These are phyloP conservation scores for Furcula furcula DNA, from an alignment of 2,888 invertebrate species.

Conservation along the genomic window DNA sequence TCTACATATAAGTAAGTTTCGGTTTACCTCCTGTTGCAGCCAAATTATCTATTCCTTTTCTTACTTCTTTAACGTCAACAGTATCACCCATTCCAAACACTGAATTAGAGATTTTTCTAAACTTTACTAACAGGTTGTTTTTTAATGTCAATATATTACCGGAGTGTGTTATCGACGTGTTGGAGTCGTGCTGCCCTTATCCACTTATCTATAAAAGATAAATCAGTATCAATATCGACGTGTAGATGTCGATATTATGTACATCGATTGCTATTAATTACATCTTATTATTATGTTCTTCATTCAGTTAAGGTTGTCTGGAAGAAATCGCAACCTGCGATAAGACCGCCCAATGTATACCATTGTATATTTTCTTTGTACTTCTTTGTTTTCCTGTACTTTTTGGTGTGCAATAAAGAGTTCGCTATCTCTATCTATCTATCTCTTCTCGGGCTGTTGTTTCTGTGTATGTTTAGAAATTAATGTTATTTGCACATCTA, in stretches of 20 bases:
- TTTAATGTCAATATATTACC: slow-evolving; percentile 48
- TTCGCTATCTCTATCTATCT: no score
- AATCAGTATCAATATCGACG: slow-evolving; percentile 40
- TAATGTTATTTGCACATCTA: no score
- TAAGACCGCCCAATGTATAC: no score
- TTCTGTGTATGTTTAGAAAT: no score
- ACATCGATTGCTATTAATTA: slow-evolving; percentile 24
- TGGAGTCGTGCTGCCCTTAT: slow-evolving; percentile 38
- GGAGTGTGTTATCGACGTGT: slow-evolving; percentile 49
- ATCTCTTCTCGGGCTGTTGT: no score
- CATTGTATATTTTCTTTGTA: no score
- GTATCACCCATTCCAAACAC: slow-evolving; percentile 28
- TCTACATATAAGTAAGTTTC: background rate
- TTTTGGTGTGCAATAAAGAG: no score
- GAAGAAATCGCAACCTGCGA: no score
- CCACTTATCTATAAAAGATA: slow-evolving; percentile 52
- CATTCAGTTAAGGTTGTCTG: no score
- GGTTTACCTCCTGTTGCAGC: slow-evolving; percentile 58
- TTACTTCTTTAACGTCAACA: slow-evolving; percentile 12
- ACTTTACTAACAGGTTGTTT: slow-evolving; percentile 33
- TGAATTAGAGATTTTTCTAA: no score
- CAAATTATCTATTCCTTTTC: slow-evolving; percentile 50
- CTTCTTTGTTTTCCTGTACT: no score
- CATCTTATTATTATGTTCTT: no score
- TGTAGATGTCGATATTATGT: slow-evolving; percentile 29